Conservation (phyloP, 2,797 vertebrate species). For the Gallirallus australis region DNA sequence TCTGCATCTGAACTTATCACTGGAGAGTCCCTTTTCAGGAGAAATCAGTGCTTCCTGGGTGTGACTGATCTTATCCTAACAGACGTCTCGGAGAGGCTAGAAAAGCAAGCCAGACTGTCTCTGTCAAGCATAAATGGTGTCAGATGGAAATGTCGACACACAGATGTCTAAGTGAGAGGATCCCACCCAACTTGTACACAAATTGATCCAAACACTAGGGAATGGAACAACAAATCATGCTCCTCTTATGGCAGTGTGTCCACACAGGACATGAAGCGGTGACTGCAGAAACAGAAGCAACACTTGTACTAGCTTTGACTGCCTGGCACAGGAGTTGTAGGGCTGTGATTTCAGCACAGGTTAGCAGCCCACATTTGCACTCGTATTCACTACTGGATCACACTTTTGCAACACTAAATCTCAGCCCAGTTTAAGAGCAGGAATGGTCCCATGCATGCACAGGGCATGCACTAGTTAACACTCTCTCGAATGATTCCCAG, state of each 20-base stretch:
- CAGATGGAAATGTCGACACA: background rate
- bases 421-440: background rate
- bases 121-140: background rate
- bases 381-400: background rate
- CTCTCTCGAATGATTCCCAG: background rate
- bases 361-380: background rate
- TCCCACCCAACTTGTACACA: background rate
- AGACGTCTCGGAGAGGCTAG: background rate
- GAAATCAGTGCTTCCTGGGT: conserved; percentile 10
- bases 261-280: background rate
- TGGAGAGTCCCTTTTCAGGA: background rate
- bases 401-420: background rate
- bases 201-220: background rate
- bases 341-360: background rate
- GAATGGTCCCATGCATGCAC: background rate
- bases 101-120: background rate
- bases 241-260: background rate
- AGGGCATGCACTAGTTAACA: background rate
- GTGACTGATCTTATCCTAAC: background rate
- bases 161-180: conserved; percentile 2
- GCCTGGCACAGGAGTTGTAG: background rate
- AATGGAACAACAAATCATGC: background rate
- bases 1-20: background rate
- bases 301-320: background rate
- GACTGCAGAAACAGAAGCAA: background rate